phyloP scores from a whole-genome alignment of 2,797 vertebrate species.

The Leucoraja ocellata region DNA sequence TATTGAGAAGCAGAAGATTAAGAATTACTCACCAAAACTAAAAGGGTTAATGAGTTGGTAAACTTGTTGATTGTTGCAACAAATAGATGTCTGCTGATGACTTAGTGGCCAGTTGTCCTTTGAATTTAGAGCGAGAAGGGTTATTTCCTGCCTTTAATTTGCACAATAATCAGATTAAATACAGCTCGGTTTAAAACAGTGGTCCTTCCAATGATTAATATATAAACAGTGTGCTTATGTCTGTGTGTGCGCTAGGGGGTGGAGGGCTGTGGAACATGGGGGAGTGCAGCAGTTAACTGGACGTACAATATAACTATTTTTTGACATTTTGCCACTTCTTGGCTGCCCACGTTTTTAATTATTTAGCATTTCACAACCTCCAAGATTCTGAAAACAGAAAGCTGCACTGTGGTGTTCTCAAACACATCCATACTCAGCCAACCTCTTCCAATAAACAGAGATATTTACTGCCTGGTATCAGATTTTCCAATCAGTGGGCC shows the following conservation, averaged over 20 bases:
- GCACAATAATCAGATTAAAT: neutral
- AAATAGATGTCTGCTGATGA: neutral
- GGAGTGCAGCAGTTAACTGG: neutral
- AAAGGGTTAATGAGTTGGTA: neutral
- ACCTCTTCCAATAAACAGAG: slow-evolving; percentile 6
- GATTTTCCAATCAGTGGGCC: neutral
- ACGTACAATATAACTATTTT: neutral
- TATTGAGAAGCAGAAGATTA: neutral
- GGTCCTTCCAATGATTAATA: neutral
- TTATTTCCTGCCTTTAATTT: neutral
- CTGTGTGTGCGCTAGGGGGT: neutral
- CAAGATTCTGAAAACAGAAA: neutral
- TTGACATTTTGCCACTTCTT: slow-evolving; percentile 3
- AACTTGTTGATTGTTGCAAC: neutral
- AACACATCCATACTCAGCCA: neutral
- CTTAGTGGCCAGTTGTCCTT: neutral
- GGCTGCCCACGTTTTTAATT: neutral
- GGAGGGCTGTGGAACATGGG: no score
- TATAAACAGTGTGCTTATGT: neutral
- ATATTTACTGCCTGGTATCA: neutral
- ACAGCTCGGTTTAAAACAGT: neutral
- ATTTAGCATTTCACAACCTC: slow-evolving; percentile 15
- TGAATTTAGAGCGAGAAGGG: neutral
- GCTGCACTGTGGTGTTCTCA: neutral
- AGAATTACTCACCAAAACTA: neutral